These are phyloP conservation scores for Cephus pulcher DNA, from an alignment of 2,888 invertebrate genomes.

Conservation along the genomic window DNA sequence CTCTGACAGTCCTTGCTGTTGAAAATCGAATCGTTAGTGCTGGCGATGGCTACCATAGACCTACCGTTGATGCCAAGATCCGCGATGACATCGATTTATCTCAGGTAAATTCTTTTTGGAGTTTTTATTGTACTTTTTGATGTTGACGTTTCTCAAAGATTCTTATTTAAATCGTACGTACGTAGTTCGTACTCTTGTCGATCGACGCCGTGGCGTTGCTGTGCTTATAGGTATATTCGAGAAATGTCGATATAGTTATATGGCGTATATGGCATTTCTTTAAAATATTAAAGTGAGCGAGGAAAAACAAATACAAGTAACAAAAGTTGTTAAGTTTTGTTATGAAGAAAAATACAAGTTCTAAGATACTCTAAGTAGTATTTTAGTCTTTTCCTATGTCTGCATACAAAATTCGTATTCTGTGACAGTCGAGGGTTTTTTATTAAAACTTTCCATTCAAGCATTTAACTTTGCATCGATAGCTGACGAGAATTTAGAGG, in stretches of 20 bases:
- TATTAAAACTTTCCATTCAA: background rate
- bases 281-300: background rate
- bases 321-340: background rate
- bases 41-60: background rate
- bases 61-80: constrained; percentile 56
- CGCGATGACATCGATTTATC: constrained; percentile 59
- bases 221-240: background rate
- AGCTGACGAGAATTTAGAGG: background rate
- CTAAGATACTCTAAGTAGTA: background rate
- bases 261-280: background rate
- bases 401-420: background rate
- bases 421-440: background rate
- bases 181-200: background rate
- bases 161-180: background rate
- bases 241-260: background rate
- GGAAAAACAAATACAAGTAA: too few species aligned
- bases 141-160: background rate
- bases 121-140: background rate
- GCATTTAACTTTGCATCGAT: background rate
- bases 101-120: constrained; percentile 36
- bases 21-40: background rate
- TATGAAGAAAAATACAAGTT: background rate
- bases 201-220: background rate
- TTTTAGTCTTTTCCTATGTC: background rate
- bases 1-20: background rate